phyloP scores from a whole-genome alignment of 2,888 invertebrate species.

The Helicoverpa assulta region DNA sequence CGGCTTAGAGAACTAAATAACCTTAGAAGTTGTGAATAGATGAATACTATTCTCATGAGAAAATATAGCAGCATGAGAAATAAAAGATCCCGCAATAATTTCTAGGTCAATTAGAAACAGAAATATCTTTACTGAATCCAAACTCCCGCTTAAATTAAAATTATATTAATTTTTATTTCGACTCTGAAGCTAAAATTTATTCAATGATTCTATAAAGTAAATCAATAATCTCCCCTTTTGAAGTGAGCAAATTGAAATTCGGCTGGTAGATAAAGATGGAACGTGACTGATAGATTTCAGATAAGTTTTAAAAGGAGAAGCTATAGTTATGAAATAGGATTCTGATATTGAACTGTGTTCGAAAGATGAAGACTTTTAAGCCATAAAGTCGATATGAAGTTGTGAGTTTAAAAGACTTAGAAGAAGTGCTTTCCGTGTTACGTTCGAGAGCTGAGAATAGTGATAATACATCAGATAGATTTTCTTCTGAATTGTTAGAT shows the following conservation, averaged over 20 bases:
- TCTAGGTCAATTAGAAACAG: too few relatives aligned
- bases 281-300: constrained; percentile 47
- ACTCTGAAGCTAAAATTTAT: constrained; percentile 18
- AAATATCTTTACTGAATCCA: background rate
- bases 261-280: constrained; percentile 35
- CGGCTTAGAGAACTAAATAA: background rate
- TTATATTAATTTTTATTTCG: constrained; percentile 16
- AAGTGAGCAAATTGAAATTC: constrained; percentile 44
- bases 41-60: too few relatives aligned
- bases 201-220: constrained; percentile 11
- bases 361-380: constrained; percentile 35
- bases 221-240: constrained; percentile 27
- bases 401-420: constrained; percentile 41
- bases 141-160: background rate
- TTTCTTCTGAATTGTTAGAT: constrained; percentile 1
- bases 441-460: constrained; percentile 23
- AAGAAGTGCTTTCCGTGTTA: constrained; percentile 29
- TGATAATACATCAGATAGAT: constrained; percentile 25
- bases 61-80: too few relatives aligned
- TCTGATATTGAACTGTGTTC: constrained; percentile 25
- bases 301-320: constrained; percentile 36
- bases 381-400: constrained; percentile 26
- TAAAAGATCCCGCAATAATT: too few relatives aligned
- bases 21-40: too few relatives aligned
- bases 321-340: constrained; percentile 25